Evolutionary conservation across 2,888 invertebrate genomes (phyloP).

Genomic region (Melanotus villosus): DNA sequence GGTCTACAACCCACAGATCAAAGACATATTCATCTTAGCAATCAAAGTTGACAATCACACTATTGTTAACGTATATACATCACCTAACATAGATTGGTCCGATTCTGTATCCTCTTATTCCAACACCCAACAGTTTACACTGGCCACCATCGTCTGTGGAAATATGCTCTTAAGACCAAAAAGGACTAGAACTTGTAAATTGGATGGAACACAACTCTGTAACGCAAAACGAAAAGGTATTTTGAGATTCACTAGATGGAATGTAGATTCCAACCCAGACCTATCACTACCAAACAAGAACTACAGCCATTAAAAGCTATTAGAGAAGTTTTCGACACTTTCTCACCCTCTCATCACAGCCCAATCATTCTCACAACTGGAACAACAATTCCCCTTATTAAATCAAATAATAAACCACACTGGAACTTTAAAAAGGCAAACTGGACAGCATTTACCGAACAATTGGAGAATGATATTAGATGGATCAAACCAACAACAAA

Average conservation of each 20-base stretch:
- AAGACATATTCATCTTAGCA: not conserved
- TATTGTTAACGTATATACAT: not conserved
- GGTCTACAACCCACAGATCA: not conserved
- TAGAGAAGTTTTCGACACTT: not conserved
- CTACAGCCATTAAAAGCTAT: not conserved
- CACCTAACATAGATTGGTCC: not conserved
- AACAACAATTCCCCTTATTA: not conserved
- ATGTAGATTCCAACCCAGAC: not conserved
- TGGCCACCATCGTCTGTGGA: not conserved
- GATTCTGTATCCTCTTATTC: not conserved
- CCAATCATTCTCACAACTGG: not conserved
- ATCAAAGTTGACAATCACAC: conserved; percentile 2
- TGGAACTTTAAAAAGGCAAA: not conserved
- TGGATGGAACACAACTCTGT: too few species aligned
- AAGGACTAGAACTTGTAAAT: not conserved
- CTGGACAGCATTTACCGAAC: not conserved
- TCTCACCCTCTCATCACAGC: not conserved
- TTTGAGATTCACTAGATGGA: not conserved
- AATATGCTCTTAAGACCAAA: conserved; percentile 1
- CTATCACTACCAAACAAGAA: not conserved
- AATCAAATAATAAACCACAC: not conserved
- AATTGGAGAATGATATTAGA: not conserved
- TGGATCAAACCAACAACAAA: not conserved
- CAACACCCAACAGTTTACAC: conserved; percentile 3
- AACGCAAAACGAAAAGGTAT: not conserved